Evolutionary conservation across 1,140 invertebrate species (phyloP), one percentile per base, ranked within the genome.

Genomic region (Arctopsyche grandis): DNA sequence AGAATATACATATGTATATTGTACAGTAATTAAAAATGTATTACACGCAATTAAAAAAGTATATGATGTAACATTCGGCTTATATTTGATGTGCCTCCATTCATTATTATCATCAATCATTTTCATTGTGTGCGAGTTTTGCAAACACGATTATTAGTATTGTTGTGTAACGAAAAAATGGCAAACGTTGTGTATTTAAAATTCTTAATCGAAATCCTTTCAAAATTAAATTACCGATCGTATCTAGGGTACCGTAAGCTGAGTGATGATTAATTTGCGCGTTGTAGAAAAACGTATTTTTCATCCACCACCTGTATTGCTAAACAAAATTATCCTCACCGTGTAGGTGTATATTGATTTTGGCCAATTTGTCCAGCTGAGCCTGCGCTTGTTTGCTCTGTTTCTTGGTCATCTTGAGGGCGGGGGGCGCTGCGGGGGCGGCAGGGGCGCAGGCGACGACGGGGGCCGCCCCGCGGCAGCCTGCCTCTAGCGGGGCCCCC

Each of bases 261-360:
- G n/a, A n/a, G n/a, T n/a, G n/a, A n/a, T n/a, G n/a, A n/a, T 38
- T 38, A 38, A 38, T 38, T 38, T 38, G 48, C 48, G 12, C 5
- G 14, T 46, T 46, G 5, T 46, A 46, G 14, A 46, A 5, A 46
- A 46, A 14, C 44, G 5, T 9, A 46, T 46, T 52, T n/a, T 19
- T 5, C 10, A 14, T n/a, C 16, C 48, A 52, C 48, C 48, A 52
- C 12, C 48, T 5, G 48, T 38, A 38, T 4, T 38, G 7, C 7
- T 38, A 7, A 7, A 4, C 29, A 38, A 38, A 1, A 7, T 38
- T 1, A 4, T 38, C 84, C 89, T 89, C 93, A 96, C 95, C 95
- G 89, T 96, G 94, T 84, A 95, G 90, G 87, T 97, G 95, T 86
- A 96, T 94, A 90, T 94, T 95, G 90, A 95, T 93, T 88, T 94